Evolutionary conservation across 2,888 invertebrate genomes (phyloP), one percentile per base, ranked within the genome.

Genomic region (Kryphioiulus occultus): DNA sequence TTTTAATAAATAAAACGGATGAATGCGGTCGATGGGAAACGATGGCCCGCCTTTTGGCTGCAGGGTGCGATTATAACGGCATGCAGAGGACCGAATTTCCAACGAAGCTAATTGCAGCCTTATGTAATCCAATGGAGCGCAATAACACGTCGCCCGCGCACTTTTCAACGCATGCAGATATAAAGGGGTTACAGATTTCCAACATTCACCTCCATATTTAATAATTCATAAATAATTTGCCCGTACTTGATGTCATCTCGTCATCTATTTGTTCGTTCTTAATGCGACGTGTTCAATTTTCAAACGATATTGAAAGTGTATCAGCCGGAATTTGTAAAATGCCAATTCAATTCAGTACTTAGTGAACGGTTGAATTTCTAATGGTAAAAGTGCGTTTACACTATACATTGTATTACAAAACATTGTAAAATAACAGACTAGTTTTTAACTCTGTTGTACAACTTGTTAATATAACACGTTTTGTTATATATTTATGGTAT

Each of bases 1-100:
- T 30, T 78, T 78, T 78, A 78, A 78, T 78, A 78, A 78, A 78
- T 78, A 30, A 78, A 78, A 78, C 78, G 7, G 68, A 30, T 78
- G 30, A 78, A 78, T 15, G 9, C 78, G 78, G 78, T 78, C 30
- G 78, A 78, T 78, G 30, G 15, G 78, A 26, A 30, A 78, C 30
- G 78, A 78, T 78, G 30, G 78, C 26, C 78, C 30, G 12, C 9
- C 30, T 10, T 78, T 78, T 78, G 17, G 78, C 78, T 78, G 10
- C 12, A 78, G 78, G 78, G 30, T 78, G 78, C 30, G 78, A 78
- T 78, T 78, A 78, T 78, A 78, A 26, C 30, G 26, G 78, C 78
- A 26, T 78, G 30, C 78, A 78, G 78, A 78, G 78, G 30, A 78
- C 78, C 26, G 30, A 30, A 78, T 78, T 78, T 15, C 30, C 78